A percentile compares a stretch with the other conserved stretches of the same genome.
These are phyloP conservation scores for Lagorchestes hirsutus DNA, from an alignment of 2,797 vertebrate genomes.

Conservation along the genomic window DNA sequence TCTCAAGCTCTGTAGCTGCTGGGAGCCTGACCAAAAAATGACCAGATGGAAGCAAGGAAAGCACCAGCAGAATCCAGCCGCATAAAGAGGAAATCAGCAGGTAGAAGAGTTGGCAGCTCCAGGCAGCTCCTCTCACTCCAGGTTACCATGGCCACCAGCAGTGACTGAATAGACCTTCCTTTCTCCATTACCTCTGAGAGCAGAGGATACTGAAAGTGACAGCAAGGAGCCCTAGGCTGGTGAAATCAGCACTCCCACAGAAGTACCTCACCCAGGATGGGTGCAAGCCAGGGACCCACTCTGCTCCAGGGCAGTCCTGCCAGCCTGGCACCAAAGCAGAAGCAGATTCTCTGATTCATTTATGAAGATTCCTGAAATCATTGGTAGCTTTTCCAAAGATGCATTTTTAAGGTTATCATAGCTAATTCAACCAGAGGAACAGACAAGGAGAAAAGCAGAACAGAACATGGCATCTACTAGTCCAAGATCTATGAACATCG, in stretches of 20 bases:
- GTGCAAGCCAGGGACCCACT: constrained; percentile 6
- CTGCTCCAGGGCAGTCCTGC: background rate
- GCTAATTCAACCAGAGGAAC: constrained; percentile 65
- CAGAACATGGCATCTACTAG: background rate
- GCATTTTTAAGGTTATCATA: constrained; percentile 66
- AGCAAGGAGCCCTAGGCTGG: background rate
- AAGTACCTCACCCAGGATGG: background rate
- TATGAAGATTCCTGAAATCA: constrained; percentile 69
- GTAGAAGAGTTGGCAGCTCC: no score
- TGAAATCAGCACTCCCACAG: background rate
- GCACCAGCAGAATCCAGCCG: background rate
- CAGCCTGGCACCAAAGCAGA: constrained; percentile 18
- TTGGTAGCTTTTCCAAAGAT: constrained; percentile 60
- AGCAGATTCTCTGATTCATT: constrained; percentile 71
- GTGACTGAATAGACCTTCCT: background rate
- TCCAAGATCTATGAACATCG: background rate
- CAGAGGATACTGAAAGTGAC: background rate
- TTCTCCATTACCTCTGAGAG: background rate
- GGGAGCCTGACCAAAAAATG: background rate
- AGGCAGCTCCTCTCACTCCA: background rate
- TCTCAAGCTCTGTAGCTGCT: background rate
- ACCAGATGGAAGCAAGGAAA: constrained; percentile 9
- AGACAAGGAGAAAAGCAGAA: constrained; percentile 24
- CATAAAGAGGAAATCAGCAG: background rate
- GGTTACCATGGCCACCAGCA: background rate